phyloP scores from a whole-genome alignment of 2,888 invertebrate genomes.

The Eupithecia subumbrata region DNA sequence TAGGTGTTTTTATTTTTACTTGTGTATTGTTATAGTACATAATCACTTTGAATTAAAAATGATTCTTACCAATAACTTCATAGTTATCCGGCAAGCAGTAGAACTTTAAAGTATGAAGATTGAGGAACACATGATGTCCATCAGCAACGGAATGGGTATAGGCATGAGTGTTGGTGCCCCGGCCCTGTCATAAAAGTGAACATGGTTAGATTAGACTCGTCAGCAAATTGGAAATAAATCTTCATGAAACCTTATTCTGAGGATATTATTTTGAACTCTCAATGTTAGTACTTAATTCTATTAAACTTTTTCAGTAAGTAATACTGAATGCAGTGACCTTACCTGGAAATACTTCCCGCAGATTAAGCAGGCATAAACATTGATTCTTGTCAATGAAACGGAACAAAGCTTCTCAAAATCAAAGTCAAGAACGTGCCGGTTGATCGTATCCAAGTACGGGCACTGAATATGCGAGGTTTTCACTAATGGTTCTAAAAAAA shows the following conservation, averaged over 20 bases:
- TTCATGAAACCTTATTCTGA: not conserved
- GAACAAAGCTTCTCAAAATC: conserved; percentile 99
- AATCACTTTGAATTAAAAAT: not conserved
- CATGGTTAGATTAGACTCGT: not conserved
- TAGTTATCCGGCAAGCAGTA: conserved; percentile 99
- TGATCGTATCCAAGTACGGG: conserved; percentile 99
- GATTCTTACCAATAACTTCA: conserved; percentile 93
- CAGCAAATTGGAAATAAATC: not conserved
- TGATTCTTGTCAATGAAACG: conserved; percentile 98
- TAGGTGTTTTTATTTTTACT: no score
- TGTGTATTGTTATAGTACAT: no score
- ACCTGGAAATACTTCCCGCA: conserved; percentile 98
- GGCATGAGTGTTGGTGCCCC: conserved; percentile 99
- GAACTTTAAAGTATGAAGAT: conserved; percentile 97
- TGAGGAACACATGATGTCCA: conserved; percentile 98
- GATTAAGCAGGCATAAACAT: conserved; percentile 99
- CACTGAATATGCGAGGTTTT: conserved; percentile 86
- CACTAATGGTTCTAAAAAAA: conserved; percentile 58
- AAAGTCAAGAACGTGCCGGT: conserved; percentile 98
- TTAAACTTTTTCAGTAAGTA: not conserved
- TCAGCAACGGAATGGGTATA: conserved; percentile 99
- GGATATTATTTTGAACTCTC: not conserved
- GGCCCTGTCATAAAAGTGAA: conserved; percentile 85
- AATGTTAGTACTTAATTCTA: not conserved
- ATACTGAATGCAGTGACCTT: conserved; percentile 27